Base-by-base conservation (phyloP, 2,797 vertebrate species). In the Pterois miles region DNA sequence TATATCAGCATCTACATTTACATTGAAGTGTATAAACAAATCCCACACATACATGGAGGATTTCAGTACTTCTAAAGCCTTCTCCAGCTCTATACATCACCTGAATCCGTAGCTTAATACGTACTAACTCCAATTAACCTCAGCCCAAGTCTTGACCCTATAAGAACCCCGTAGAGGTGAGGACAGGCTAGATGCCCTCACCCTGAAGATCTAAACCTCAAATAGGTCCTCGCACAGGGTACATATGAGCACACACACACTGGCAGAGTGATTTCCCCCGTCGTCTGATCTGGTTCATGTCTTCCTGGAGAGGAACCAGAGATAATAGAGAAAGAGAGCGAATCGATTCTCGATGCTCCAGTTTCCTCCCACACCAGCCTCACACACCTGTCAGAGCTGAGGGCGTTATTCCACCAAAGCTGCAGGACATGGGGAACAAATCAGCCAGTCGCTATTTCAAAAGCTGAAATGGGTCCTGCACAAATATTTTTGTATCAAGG, bases 221-320 rank as follows among this genome's bases (percentile, higher is more conserved):
- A 63, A 71, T 18, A 43, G 59, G 38, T 65, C 46, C 27, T 46
- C 4, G 8, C 25, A 64, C 48, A 76, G 13, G 46, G 43, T 5
- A 66, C 43, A 72, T 48, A 27, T 43, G 13, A 67, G 56, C 31
- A 11, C 20, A n/a, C 46, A 27, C 50, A 25, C 50, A 53, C 50
- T 88, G 40, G 40, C 40, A 46, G 40, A 46, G 43, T 46, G 78
- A 92, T 93, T 92, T 93, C 90, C 87, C 90, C 83, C 53, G 89
- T 82, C 77, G 89, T 85, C 81, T 88, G 88, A 94, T 94, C 93
- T 92, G 94, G 91, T 92, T 93, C 88, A 93, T 48, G 89, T 92
- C 89, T 89, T 92, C 88, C 82, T 92, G 80, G 81, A 91, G 86
- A 91, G 73, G 78, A 87, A 86, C 73, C 64, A 74, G 72, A 77